Percentiles rank a stretch among this genome's conserved stretches.
Evolutionary conservation across 2,797 vertebrate genomes (phyloP).

Genomic region (Catamblyrhynchus diadema): DNA sequence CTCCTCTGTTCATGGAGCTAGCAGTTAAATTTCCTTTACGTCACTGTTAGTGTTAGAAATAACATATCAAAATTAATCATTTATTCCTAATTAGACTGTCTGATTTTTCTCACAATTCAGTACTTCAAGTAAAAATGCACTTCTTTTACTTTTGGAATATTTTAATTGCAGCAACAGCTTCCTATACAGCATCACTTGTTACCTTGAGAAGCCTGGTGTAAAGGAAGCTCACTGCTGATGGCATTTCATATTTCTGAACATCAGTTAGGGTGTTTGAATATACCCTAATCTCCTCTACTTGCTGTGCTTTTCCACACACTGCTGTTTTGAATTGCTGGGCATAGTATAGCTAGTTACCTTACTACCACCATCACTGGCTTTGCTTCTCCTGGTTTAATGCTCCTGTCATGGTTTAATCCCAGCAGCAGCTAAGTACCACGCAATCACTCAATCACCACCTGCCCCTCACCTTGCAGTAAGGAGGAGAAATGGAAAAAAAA

Average conservation of each 20-base stretch:
- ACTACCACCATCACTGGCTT: background rate
- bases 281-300: background rate
- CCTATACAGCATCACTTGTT: background rate
- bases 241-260: background rate
- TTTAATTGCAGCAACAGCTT: background rate
- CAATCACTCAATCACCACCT: fast-evolving
- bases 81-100: background rate
- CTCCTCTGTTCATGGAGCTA: background rate
- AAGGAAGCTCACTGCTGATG: background rate
- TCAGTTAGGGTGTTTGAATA: background rate
- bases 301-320: background rate
- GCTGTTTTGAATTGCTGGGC: background rate
- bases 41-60: background rate
- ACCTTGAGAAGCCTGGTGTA: background rate
- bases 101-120: background rate
- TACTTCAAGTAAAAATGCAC: background rate
- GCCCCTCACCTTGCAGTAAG: background rate
- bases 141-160: background rate
- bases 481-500: background rate
- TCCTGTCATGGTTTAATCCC: background rate
- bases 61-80: background rate
- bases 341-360: background rate
- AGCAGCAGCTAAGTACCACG: background rate
- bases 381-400: background rate
- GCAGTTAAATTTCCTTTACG: background rate